Percentiles rank a stretch among this genome's conserved stretches.
These are phyloP conservation scores for Stenopsyche tienmushanensis DNA, from an alignment of 1,140 invertebrate genomes.

Conservation along the genomic window DNA sequence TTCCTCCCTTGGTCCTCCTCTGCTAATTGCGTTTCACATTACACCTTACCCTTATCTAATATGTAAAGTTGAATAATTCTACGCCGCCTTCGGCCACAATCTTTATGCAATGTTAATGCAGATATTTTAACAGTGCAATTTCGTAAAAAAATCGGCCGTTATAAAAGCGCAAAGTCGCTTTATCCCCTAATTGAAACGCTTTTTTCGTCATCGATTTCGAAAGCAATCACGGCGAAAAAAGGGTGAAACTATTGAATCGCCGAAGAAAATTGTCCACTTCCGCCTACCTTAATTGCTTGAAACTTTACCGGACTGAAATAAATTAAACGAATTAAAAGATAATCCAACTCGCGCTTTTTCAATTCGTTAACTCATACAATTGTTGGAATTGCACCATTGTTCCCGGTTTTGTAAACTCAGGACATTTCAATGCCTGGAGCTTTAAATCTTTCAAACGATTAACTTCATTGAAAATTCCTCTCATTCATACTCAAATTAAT, in stretches of 20 bases:
- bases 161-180: too few species aligned
- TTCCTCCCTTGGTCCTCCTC: constrained; percentile 1
- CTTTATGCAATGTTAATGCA: constrained; percentile 31
- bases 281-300: constrained; percentile 1
- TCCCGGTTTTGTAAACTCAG: not conserved
- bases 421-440: not conserved
- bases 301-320: constrained; percentile 14
- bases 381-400: constrained; percentile 15
- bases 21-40: constrained; percentile 37
- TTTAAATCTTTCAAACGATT: too few species aligned
- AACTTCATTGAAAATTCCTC: too few species aligned
- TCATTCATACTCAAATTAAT: too few species aligned
- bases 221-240: too few species aligned
- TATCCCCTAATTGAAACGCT: too few species aligned
- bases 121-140: constrained; percentile 1
- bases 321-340: constrained; percentile 18
- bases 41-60: constrained; percentile 34
- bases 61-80: constrained; percentile 36
- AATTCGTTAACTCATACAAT: not conserved
- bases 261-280: constrained; percentile 14
- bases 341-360: constrained; percentile 5
- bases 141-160: not conserved
- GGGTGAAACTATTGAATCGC: not conserved
- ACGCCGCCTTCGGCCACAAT: not conserved
- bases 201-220: too few species aligned